Evolutionary conservation across 2,888 invertebrate species (phyloP).

Genomic region (Itoplectis maculator): DNA sequence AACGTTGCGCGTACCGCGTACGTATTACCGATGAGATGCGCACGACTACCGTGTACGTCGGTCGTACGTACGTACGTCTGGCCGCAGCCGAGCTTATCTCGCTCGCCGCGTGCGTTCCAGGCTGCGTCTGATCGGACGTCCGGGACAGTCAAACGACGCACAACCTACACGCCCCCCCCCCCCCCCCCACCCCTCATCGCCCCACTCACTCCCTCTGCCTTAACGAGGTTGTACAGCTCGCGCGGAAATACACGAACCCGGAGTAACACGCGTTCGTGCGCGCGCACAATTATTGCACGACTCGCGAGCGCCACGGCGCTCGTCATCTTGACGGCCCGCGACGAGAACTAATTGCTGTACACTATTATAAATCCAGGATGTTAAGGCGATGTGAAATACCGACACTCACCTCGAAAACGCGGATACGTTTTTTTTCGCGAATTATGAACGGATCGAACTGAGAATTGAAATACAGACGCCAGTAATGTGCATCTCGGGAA

Average conservation of each 20-base stretch:
- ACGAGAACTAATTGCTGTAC: slow-evolving; percentile 6
- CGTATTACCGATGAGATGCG: slow-evolving; percentile 24
- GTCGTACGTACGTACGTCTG: not conserved
- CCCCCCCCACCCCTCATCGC: no score
- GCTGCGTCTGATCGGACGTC: slow-evolving; percentile 27
- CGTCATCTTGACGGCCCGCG: not conserved
- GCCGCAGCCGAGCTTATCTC: slow-evolving; percentile 28
- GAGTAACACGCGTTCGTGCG: slow-evolving; percentile 7
- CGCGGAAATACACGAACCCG: not conserved
- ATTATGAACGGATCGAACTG: no score
- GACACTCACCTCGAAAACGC: no score
- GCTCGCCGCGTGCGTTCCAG: not conserved
- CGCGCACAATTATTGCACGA: slow-evolving; percentile 25
- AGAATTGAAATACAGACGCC: no score
- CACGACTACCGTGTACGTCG: no score
- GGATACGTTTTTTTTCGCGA: no score
- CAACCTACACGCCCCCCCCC: not conserved
- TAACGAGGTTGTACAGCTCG: slow-evolving; percentile 14
- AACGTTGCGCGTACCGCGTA: not conserved
- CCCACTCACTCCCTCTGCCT: not conserved
- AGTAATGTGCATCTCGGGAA: no score
- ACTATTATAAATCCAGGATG: no score
- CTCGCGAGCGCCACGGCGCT: not conserved
- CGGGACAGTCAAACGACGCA: slow-evolving; percentile 10
- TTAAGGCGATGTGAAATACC: no score